A percentile compares a stretch with the other conserved stretches of the same genome.
Conservation (phyloP, 1,140 invertebrate genomes). For the Protaetia brevitarsis region DNA sequence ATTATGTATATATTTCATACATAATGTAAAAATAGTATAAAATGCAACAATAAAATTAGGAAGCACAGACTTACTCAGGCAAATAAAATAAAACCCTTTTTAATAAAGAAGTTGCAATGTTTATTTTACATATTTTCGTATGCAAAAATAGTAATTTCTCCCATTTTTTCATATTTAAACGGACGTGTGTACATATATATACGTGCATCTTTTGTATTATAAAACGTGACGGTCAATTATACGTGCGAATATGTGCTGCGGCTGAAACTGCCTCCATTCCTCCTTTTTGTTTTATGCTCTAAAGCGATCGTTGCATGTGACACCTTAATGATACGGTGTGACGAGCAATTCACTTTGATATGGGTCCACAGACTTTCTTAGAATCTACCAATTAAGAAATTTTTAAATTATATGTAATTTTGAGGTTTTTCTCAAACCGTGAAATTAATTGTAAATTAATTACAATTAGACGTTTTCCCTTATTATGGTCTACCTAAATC, state of each 20-base stretch:
- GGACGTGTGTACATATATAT: too few relatives aligned
- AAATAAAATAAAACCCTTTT: too few relatives aligned
- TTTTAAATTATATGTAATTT: conserved; percentile 25
- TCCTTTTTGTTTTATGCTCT: conserved; percentile 10
- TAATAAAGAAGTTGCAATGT: too few relatives aligned
- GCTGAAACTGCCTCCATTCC: neutral
- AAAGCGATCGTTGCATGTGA: conserved; percentile 20
- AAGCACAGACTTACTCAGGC: too few relatives aligned
- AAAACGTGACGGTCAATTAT: neutral
- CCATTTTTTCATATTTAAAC: too few relatives aligned
- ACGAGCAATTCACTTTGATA: conserved; percentile 21
- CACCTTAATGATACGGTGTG: conserved; percentile 22
- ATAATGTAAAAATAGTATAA: too few relatives aligned
- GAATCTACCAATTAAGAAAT: conserved; percentile 25
- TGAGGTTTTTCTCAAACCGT: conserved; percentile 21
- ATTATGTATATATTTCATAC: too few relatives aligned
- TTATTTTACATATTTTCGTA: too few relatives aligned
- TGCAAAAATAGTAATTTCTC: too few relatives aligned
- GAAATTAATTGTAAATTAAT: conserved; percentile 25
- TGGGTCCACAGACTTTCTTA: conserved; percentile 20
- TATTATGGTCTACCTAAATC: conserved; percentile 1
- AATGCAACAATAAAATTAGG: too few relatives aligned
- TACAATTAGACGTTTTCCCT: conserved; percentile 19
- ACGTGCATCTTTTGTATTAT: neutral
- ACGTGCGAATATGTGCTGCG: neutral